phyloP scores from a whole-genome alignment of 2,797 vertebrate genomes.

The Petrocephalus schoutedeni region DNA sequence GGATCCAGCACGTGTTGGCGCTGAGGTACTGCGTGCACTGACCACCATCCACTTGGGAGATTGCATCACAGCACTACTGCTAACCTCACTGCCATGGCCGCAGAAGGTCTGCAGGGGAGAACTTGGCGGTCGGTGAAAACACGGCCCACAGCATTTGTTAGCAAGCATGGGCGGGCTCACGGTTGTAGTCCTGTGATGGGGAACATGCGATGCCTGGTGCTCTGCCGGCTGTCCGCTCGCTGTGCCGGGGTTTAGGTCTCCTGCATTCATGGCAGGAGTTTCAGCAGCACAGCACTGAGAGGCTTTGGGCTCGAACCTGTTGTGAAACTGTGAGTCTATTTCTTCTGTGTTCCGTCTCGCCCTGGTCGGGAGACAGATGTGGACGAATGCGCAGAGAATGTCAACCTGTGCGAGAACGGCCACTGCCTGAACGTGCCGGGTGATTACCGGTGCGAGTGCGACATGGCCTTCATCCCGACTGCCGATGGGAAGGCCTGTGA shows the following conservation, averaged over 20 bases:
- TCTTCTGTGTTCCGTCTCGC: neutral
- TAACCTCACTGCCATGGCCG: neutral
- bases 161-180: neutral
- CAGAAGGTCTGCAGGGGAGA: neutral
- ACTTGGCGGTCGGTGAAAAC: neutral
- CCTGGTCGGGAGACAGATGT: slow-evolving; percentile 61
- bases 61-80: neutral
- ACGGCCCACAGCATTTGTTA: neutral
- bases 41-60: neutral
- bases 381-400: slow-evolving; percentile 82
- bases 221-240: neutral
- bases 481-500: slow-evolving; percentile 77
- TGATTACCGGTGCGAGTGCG: slow-evolving; percentile 84
- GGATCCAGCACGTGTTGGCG: slow-evolving; percentile 7
- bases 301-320: neutral
- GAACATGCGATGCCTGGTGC: neutral
- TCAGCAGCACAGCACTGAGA: neutral
- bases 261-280: too few species aligned
- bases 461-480: slow-evolving; percentile 85
- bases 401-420: slow-evolving; percentile 83
- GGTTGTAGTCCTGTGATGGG: neutral
- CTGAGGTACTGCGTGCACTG: neutral
- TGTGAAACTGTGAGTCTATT: slow-evolving; percentile 16
- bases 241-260: too few species aligned
- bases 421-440: slow-evolving; percentile 82